A percentile compares a stretch with the other conserved stretches of the same genome.
phyloP scores from a whole-genome alignment of 2,888 invertebrate species.

The Cantharis rustica region DNA sequence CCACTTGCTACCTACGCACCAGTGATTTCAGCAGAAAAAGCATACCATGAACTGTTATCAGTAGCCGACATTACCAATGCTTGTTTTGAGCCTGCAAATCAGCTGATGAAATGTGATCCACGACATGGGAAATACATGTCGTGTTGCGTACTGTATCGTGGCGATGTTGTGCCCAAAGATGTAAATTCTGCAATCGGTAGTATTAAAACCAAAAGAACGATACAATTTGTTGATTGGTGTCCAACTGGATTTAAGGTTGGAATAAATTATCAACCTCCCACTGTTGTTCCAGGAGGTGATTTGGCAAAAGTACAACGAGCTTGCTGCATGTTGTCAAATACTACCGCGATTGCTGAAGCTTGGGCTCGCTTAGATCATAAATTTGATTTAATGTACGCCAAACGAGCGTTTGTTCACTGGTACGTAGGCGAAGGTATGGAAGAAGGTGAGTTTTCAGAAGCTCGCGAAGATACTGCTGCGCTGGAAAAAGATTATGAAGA shows the following conservation, averaged over 20 bases:
- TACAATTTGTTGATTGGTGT: neutral
- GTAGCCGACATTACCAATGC: neutral
- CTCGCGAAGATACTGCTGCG: constrained; percentile 56
- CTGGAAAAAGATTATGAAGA: neutral
- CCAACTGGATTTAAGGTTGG: neutral
- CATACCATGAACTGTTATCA: neutral
- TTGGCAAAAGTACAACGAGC: neutral
- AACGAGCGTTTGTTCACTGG: constrained; percentile 74
- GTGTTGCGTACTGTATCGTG: neutral
- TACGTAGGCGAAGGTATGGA: constrained; percentile 60
- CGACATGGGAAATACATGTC: neutral
- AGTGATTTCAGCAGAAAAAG: neutral
- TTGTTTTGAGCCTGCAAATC: neutral
- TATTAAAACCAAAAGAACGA: constrained; percentile 46
- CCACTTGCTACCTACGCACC: neutral
- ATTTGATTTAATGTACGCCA: constrained; percentile 72
- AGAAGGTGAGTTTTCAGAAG: constrained; percentile 61
- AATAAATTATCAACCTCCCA: neutral
- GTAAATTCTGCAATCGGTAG: neutral
- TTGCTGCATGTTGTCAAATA: neutral
- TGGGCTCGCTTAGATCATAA: constrained; percentile 65
- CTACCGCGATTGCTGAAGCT: constrained; percentile 7
- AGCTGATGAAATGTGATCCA: neutral
- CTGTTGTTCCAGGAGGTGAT: neutral
- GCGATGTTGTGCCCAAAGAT: neutral